phyloP scores from a whole-genome alignment of 2,797 vertebrate species.

The Poecile montanus region DNA sequence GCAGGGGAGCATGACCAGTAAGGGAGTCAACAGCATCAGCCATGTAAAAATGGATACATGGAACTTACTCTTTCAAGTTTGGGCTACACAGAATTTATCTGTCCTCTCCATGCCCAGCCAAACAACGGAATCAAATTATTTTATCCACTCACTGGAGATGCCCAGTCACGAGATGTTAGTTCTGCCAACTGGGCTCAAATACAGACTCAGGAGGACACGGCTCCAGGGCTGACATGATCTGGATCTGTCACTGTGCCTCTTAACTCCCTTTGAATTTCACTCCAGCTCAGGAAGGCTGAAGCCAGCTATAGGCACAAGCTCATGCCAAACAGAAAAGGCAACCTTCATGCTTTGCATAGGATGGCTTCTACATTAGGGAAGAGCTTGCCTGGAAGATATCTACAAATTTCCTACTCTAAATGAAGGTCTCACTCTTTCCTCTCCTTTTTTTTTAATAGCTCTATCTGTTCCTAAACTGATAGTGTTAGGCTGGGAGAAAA shows the following conservation, averaged over 20 bases:
- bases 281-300: not conserved
- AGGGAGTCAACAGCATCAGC: not conserved
- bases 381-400: not conserved
- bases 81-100: not conserved
- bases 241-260: not conserved
- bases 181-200: not conserved
- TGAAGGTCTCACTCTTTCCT: accelerated
- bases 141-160: not conserved
- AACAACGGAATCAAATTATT: not conserved
- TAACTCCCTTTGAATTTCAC: not conserved
- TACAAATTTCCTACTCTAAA: not conserved
- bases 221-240: not conserved
- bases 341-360: not conserved
- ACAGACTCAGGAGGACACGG: not conserved
- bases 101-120: not conserved
- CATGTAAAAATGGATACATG: accelerated
- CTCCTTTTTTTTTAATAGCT: not conserved
- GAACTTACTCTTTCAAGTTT: not conserved
- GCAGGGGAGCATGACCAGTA: not conserved
- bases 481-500: not conserved
- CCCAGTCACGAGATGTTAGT: not conserved
- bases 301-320: not conserved
- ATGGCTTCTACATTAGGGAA: not conserved
- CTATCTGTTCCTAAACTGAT: not conserved
- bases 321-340: not conserved